These are phyloP conservation scores for Athalia cordata DNA, from an alignment of 2,888 invertebrate genomes.

Conservation along the genomic window DNA sequence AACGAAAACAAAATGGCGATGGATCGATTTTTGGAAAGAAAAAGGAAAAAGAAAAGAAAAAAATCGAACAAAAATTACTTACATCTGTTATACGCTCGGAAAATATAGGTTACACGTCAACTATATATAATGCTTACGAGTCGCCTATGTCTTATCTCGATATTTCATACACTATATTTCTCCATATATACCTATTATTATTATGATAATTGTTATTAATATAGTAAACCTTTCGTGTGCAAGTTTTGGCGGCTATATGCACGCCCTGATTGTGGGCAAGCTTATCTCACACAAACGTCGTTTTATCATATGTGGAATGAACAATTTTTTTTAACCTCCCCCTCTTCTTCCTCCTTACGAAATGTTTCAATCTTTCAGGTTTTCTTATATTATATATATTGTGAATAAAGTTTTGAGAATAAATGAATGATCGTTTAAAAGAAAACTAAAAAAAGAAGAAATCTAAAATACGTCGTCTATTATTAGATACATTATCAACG, in stretches of 20 bases:
- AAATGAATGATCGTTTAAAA: no score
- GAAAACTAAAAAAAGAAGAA: no score
- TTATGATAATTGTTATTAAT: not conserved
- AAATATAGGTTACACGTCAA: no score
- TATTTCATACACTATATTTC: not conserved
- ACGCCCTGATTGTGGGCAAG: constrained; percentile 20
- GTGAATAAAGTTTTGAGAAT: no score
- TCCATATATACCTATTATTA: not conserved
- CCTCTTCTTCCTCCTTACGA: no score
- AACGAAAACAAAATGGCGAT: not conserved
- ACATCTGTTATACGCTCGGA: no score
- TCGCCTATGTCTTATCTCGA: not conserved
- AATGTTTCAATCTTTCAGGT: no score
- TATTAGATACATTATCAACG: no score
- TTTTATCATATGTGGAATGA: constrained; percentile 11
- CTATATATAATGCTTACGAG: no score
- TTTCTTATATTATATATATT: no score
- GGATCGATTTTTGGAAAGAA: not conserved
- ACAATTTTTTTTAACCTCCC: not conserved
- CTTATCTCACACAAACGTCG: constrained; percentile 10
- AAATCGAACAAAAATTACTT: not conserved
- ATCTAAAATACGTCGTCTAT: no score
- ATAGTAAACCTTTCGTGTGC: constrained; percentile 12
- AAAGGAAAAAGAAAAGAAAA: no score
- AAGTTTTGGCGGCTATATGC: not conserved